These are phyloP conservation scores for Phymastichus coffea DNA, from an alignment of 1,140 invertebrate species.

Conservation along the genomic window DNA sequence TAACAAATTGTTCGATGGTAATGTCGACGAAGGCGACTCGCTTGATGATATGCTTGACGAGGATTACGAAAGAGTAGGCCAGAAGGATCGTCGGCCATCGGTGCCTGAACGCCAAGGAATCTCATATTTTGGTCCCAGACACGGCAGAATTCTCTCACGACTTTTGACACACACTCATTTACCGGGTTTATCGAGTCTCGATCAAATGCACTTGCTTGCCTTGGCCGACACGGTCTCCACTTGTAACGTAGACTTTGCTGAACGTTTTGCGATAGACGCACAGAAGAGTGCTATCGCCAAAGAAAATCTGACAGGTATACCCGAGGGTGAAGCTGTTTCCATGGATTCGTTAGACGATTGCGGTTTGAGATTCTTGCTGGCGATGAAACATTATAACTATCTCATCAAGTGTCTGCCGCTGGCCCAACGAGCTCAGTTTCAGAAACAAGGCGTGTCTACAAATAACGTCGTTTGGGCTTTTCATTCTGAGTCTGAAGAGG, in stretches of 20 bases:
- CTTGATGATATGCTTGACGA: conserved; percentile 78
- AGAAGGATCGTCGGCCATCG: conserved; percentile 66
- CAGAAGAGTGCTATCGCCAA: conserved; percentile 71
- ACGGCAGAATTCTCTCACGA: conserved; percentile 79
- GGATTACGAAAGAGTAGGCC: conserved; percentile 62
- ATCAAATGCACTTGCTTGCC: conserved; percentile 98
- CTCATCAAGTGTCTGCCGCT: conserved; percentile 85
- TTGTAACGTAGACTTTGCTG: conserved; percentile 83
- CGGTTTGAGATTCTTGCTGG: conserved; percentile 91
- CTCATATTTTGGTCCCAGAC: conserved; percentile 80
- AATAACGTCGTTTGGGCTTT: conserved; percentile 98
- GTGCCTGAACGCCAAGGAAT: conserved; percentile 70
- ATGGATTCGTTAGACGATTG: conserved; percentile 94
- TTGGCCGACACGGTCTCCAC: conserved; percentile 97
- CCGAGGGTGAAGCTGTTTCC: conserved; percentile 64
- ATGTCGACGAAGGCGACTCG: conserved; percentile 74
- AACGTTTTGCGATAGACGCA: conserved; percentile 77
- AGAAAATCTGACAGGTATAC: conserved; percentile 66
- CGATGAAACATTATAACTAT: conserved; percentile 98
- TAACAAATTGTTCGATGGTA: conserved; percentile 81
- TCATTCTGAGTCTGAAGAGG: conserved; percentile 97
- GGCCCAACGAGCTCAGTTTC: conserved; percentile 81
- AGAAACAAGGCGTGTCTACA: conserved; percentile 86
- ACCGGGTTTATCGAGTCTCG: conserved; percentile 93
- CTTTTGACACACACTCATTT: conserved; percentile 94